Conservation (phyloP, 1,140 invertebrate genomes). For the Orius insidiosus region DNA sequence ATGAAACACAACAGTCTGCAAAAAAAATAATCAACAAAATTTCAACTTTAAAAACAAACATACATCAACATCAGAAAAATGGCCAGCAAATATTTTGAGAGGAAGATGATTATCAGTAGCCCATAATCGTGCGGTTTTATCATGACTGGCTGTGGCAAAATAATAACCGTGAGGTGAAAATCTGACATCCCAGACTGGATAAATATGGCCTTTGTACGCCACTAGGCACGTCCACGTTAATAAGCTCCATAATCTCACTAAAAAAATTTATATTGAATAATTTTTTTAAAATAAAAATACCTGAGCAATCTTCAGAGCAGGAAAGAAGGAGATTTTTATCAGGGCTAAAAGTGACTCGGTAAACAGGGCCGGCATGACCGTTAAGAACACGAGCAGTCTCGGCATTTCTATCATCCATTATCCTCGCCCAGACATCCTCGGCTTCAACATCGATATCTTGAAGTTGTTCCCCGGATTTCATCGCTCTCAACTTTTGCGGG, state of each 20-base stretch:
- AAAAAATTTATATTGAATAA: no score
- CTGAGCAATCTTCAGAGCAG: conserved; percentile 82
- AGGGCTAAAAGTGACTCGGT: conserved; percentile 76
- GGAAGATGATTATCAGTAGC: conserved; percentile 87
- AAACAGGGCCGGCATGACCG: conserved; percentile 85
- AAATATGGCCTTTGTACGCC: conserved; percentile 82
- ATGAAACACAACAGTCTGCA: conserved; percentile 84
- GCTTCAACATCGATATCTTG: conserved; percentile 83
- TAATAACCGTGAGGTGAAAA: conserved; percentile 90
- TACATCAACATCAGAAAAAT: conserved; percentile 91
- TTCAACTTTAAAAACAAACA: no score
- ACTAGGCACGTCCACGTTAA: conserved; percentile 89
- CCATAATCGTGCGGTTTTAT: conserved; percentile 88
- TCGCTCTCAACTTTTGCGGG: conserved; percentile 64
- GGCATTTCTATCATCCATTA: conserved; percentile 85
- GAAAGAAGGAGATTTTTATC: conserved; percentile 79
- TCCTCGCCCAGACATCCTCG: conserved; percentile 75
- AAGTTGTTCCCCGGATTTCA: conserved; percentile 74
- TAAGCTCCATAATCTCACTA: conserved; percentile 87
- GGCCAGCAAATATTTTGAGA: conserved; percentile 82
- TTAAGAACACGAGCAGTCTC: conserved; percentile 56
- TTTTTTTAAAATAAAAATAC: no score
- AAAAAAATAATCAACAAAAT: no score
- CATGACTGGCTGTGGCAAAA: conserved; percentile 83
- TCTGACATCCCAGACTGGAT: conserved; percentile 85